phyloP scores from a whole-genome alignment of 1,140 invertebrate genomes.

The Polyergus mexicanus region DNA sequence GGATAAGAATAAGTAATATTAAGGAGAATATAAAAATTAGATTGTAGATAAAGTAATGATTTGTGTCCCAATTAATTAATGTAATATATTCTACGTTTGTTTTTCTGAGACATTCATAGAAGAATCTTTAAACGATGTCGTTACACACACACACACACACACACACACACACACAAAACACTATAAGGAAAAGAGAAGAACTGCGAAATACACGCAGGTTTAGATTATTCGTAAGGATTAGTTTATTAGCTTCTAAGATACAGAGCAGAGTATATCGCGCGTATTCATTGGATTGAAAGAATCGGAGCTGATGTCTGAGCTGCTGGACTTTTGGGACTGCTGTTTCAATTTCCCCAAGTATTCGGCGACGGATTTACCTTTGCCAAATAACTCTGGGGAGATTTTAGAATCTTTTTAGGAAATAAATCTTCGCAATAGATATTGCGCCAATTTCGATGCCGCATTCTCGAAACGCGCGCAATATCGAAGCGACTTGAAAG shows the following conservation, averaged over 20 bases:
- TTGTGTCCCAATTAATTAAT: constrained; percentile 72
- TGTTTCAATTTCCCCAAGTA: constrained; percentile 18
- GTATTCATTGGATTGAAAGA: constrained; percentile 48
- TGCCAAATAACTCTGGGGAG: constrained; percentile 28
- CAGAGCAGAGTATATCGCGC: constrained; percentile 50
- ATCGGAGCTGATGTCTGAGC: constrained; percentile 1
- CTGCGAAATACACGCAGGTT: constrained; percentile 61
- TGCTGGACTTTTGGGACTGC: constrained; percentile 28
- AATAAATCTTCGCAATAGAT: not conserved
- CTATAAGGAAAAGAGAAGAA: constrained; percentile 34
- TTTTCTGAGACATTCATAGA: constrained; percentile 51
- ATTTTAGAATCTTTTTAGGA: not conserved
- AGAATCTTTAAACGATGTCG: constrained; percentile 52
- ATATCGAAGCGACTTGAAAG: constrained; percentile 24
- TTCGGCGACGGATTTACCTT: constrained; percentile 41
- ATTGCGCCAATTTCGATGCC: constrained; percentile 59
- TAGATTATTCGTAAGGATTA: constrained; percentile 65
- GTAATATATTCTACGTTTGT: constrained; percentile 72
- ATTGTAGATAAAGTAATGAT: constrained; percentile 63
- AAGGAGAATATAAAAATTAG: constrained; percentile 58
- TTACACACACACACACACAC: too few species aligned
- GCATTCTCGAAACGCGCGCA: constrained; percentile 59
- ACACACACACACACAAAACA: too few species aligned
- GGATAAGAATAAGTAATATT: constrained; percentile 42
- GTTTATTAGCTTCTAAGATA: constrained; percentile 66